Percentiles rank a stretch among this genome's conserved stretches.
Evolutionary conservation across 2,113 vertebrate genomes (phyloP).

Genomic region (Macaca fascicularis): DNA sequence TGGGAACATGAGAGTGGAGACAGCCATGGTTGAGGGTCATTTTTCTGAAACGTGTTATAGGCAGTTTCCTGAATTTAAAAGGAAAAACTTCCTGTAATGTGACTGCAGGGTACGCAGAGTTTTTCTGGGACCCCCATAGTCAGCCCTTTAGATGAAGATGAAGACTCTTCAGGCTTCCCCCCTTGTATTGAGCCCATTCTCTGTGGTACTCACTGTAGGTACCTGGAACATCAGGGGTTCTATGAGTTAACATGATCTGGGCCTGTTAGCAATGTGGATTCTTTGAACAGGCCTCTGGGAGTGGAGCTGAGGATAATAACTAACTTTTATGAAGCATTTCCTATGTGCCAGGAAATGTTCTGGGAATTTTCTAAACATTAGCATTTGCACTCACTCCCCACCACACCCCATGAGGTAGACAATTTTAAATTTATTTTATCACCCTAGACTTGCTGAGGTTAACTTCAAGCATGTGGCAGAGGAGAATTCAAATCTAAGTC

Average conservation of each 20-base stretch:
- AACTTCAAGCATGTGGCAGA: not conserved
- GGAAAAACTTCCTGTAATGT: not conserved
- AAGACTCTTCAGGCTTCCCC: rapidly evolving
- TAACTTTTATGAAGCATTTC: not conserved
- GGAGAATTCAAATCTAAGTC: not conserved
- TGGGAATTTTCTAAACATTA: not conserved
- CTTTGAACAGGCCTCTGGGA: not conserved
- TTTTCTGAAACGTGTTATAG: not conserved
- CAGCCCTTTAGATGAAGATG: not conserved
- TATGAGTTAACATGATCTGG: rapidly evolving
- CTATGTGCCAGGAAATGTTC: not conserved
- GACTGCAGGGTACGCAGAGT: not conserved
- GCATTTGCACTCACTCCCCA: not conserved
- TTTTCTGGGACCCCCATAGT: not conserved
- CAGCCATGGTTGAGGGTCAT: rapidly evolving
- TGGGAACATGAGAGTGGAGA: not conserved
- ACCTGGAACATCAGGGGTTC: rapidly evolving
- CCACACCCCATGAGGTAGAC: not conserved
- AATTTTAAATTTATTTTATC: not conserved
- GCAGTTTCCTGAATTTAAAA: not conserved
- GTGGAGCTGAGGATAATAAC: not conserved
- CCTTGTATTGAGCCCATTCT: not conserved
- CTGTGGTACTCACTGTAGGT: not conserved
- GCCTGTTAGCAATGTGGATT: not conserved
- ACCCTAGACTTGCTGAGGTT: not conserved